These are phyloP conservation scores for Melanargia galathea DNA, from an alignment of 2,888 invertebrate genomes.

Conservation along the genomic window DNA sequence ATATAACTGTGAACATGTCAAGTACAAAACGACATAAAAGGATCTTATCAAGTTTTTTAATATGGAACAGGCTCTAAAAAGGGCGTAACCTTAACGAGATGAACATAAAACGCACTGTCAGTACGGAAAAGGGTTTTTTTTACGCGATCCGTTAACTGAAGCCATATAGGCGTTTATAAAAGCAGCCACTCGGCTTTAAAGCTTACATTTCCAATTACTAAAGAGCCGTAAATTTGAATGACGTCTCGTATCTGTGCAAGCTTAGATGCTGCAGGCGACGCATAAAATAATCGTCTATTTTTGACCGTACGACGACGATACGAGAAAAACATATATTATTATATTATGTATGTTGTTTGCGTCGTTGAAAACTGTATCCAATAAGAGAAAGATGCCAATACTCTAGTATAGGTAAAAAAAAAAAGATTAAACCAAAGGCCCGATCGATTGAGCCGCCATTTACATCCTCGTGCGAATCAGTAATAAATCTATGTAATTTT, in stretches of 20 bases:
- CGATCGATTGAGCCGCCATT: no score
- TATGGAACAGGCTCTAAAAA: not conserved
- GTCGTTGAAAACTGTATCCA: no score
- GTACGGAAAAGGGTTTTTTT: slow-evolving; percentile 9
- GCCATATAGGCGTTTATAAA: slow-evolving; percentile 14
- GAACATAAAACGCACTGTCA: slow-evolving; percentile 3
- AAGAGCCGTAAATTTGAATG: slow-evolving; percentile 23
- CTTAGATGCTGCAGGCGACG: slow-evolving; percentile 11
- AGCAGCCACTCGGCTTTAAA: slow-evolving; percentile 15
- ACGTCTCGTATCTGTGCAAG: slow-evolving; percentile 11
- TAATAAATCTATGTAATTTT: no score
- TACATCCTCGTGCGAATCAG: no score
- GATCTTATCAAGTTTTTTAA: slow-evolving; percentile 5
- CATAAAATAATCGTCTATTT: slow-evolving; percentile 12
- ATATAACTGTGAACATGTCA: not conserved
- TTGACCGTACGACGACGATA: not conserved
- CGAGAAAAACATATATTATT: no score
- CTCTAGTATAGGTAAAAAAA: no score
- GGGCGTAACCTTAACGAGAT: slow-evolving; percentile 13
- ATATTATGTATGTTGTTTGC: not conserved
- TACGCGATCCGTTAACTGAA: slow-evolving; percentile 8
- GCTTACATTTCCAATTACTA: slow-evolving; percentile 31
- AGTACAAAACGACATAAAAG: slow-evolving; percentile 3
- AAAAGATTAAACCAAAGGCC: no score
- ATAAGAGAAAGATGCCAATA: no score